A percentile compares a stretch with the other conserved stretches of the same genome.
These are phyloP conservation scores for Eudasyphora cyanicolor DNA, from an alignment of 2,888 invertebrate genomes.

Conservation along the genomic window DNA sequence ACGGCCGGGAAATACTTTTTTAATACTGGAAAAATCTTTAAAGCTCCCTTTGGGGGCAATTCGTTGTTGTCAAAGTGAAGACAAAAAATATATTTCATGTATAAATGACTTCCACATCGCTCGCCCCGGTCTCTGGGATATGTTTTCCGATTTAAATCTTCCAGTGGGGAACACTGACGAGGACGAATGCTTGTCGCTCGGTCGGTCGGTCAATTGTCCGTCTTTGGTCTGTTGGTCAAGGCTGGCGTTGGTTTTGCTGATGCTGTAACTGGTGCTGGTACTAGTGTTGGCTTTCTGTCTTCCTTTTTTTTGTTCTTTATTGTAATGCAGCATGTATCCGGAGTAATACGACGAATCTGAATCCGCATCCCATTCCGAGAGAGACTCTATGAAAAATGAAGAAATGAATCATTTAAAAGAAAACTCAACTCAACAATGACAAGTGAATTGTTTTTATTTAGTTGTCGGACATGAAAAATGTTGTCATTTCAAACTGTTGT, in stretches of 20 bases:
- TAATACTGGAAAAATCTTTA: slow-evolving; percentile 20
- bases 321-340: slow-evolving; percentile 9
- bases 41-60: slow-evolving; percentile 10
- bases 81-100: slow-evolving; percentile 9
- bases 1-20: slow-evolving; percentile 17
- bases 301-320: not conserved
- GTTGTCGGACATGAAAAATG: slow-evolving; percentile 68
- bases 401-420: slow-evolving; percentile 54
- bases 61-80: slow-evolving; percentile 1
- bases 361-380: slow-evolving; percentile 1
- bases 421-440: slow-evolving; percentile 55
- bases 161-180: not conserved
- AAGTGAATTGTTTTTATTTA: slow-evolving; percentile 75
- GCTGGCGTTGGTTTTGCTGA: too few relatives aligned
- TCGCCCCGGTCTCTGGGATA: not conserved
- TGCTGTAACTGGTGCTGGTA: too few relatives aligned
- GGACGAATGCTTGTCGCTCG: too few relatives aligned
- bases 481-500: slow-evolving; percentile 66
- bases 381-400: slow-evolving; percentile 53
- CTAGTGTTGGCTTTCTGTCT: not conserved
- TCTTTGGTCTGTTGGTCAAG: not conserved
- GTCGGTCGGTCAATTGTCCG: not conserved
- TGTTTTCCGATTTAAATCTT: not conserved
- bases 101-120: not conserved
- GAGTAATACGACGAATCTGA: not conserved